phyloP scores from a whole-genome alignment of 37 sponge, comb jelly and placozoan genomes.

The Haliclona indistincta region DNA sequence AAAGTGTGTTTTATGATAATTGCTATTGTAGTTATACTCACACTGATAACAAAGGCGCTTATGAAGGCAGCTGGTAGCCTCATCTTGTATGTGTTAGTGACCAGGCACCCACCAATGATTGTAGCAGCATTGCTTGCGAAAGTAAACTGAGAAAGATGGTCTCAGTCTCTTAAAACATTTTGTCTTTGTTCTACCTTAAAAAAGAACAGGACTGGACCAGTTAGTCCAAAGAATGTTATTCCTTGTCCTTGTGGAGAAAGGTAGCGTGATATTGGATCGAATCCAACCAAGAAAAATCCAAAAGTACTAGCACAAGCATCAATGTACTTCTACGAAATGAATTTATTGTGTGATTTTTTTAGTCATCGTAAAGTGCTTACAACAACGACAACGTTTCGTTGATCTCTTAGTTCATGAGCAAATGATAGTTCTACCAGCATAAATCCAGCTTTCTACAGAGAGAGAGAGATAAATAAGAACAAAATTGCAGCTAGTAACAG shows the following conservation, averaged over 20 bases:
- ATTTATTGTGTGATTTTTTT: neutral
- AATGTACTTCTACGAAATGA: constrained; percentile 39
- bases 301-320: constrained; percentile 58
- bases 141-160: constrained; percentile 45
- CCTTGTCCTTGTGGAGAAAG: constrained; percentile 43
- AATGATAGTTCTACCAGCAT: constrained; percentile 60
- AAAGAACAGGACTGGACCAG: constrained; percentile 41
- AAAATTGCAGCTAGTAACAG: neutral
- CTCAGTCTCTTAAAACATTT: neutral
- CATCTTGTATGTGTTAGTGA: constrained; percentile 45
- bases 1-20: no score
- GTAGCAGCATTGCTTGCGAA: constrained; percentile 83
- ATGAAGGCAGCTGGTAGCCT: constrained; percentile 50
- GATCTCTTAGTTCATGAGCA: constrained; percentile 36
- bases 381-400: constrained; percentile 43
- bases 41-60: constrained; percentile 70
- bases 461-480: neutral
- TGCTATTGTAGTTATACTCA: no score
- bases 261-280: constrained; percentile 53
- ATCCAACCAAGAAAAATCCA: constrained; percentile 35
- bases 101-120: constrained; percentile 55
- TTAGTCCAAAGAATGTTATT: constrained; percentile 4
- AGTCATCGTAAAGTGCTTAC: constrained; percentile 11
- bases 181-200: constrained; percentile 19
- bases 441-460: constrained; percentile 69